These are phyloP conservation scores for Myrmecophaga tridactyla DNA, from an alignment of 2,113 vertebrate genomes.

Conservation along the genomic window DNA sequence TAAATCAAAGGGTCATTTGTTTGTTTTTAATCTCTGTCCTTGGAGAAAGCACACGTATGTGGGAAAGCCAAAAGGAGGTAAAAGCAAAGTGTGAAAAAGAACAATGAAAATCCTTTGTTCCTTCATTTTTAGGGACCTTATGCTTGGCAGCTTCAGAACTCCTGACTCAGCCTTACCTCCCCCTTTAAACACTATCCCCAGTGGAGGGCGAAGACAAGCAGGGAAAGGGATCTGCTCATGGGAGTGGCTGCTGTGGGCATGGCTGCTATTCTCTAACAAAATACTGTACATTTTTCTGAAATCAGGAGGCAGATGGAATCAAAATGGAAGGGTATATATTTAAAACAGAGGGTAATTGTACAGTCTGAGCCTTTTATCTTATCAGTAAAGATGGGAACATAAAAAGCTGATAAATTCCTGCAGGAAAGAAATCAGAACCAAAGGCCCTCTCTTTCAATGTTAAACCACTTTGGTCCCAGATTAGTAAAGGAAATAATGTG, in stretches of 20 bases:
- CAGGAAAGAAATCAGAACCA: background rate
- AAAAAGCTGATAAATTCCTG: background rate
- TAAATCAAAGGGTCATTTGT: slow-evolving; percentile 28
- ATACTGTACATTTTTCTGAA: background rate
- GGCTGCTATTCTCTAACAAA: background rate
- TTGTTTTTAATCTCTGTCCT: background rate
- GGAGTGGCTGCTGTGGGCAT: too few relatives aligned
- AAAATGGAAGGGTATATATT: background rate
- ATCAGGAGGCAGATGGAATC: background rate
- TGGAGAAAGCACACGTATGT: background rate
- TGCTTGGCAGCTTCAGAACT: background rate
- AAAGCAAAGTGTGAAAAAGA: background rate
- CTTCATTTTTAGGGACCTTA: background rate
- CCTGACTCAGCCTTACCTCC: accelerated
- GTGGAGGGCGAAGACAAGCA: background rate
- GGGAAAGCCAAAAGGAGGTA: background rate
- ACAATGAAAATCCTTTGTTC: slow-evolving; percentile 11
- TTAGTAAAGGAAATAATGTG: background rate
- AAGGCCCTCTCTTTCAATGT: background rate
- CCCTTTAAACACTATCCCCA: background rate
- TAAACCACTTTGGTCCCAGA: background rate
- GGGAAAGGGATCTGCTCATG: background rate
- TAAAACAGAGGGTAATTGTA: background rate
- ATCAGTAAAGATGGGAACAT: background rate
- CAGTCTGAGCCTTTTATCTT: background rate